phyloP scores from a whole-genome alignment of 2,113 vertebrate species.

The Hyla sarda region DNA sequence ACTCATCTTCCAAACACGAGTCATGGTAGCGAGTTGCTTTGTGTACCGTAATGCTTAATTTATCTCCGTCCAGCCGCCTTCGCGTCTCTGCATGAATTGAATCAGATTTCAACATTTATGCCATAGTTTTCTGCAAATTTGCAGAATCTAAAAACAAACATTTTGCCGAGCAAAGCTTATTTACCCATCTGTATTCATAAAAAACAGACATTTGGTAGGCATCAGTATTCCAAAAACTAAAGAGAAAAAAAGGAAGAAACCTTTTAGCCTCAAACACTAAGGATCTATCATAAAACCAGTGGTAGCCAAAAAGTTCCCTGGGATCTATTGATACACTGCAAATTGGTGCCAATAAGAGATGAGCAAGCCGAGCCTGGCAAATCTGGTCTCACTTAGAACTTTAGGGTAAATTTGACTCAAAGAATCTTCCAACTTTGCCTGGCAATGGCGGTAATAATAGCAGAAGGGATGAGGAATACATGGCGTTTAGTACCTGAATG shows the following conservation, averaged over 20 bases:
- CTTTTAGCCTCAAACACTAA: background rate
- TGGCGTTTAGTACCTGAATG: no score
- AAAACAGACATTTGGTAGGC: background rate
- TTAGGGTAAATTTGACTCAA: no score
- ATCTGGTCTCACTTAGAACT: no score
- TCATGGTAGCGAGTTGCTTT: background rate
- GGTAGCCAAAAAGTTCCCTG: background rate
- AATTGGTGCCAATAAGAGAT: no score
- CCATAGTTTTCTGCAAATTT: conserved; percentile 32
- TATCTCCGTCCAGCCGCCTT: conserved; percentile 3
- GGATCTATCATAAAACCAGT: background rate
- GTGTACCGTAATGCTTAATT: conserved; percentile 32
- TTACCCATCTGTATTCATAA: conserved; percentile 22
- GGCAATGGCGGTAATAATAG: no score
- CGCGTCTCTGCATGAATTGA: conserved; percentile 32
- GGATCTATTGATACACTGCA: no score
- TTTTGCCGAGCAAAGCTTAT: conserved; percentile 45
- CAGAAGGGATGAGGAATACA: no score
- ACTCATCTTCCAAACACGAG: conserved; percentile 33
- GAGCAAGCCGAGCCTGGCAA: no score
- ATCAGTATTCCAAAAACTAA: background rate
- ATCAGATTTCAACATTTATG: conserved; percentile 32
- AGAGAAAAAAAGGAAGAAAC: background rate
- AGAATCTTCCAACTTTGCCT: no score
- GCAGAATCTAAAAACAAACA: conserved; percentile 39